phyloP scores from a whole-genome alignment of 1,140 invertebrate genomes.

The Choristoneura fumiferana region DNA sequence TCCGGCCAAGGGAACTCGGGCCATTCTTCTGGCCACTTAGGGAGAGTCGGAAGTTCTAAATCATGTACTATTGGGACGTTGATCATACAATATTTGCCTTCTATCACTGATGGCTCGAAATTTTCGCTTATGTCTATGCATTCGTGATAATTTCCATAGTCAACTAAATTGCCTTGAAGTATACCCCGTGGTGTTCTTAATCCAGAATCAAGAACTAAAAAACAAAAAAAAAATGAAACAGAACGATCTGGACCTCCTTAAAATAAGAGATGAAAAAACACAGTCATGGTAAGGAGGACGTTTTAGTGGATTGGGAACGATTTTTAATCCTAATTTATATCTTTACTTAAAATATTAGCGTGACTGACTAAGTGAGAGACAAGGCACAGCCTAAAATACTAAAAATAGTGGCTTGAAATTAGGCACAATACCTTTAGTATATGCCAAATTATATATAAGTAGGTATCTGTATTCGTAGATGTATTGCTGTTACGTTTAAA shows the following conservation, averaged over 20 bases:
- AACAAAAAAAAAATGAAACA: too few species aligned
- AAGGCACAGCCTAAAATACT: too few species aligned
- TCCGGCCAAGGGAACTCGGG: constrained; percentile 23
- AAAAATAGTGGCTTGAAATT: too few species aligned
- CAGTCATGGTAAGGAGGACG: background rate
- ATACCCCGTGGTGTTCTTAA: constrained; percentile 41
- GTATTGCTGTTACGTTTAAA: too few species aligned
- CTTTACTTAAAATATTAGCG: too few species aligned
- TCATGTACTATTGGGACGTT: constrained; percentile 31
- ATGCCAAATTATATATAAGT: too few species aligned
- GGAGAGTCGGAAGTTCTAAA: constrained; percentile 21
- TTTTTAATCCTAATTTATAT: too few species aligned
- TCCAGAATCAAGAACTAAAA: constrained; percentile 51
- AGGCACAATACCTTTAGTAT: too few species aligned
- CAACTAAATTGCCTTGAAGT: constrained; percentile 29
- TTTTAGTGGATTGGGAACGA: too few species aligned
- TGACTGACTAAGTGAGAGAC: too few species aligned
- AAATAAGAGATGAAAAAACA: too few species aligned
- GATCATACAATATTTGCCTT: constrained; percentile 54
- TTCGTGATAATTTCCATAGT: constrained; percentile 51
- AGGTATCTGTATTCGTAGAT: too few species aligned
- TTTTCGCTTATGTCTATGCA: constrained; percentile 41
- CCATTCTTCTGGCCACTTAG: background rate
- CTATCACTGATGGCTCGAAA: constrained; percentile 30
- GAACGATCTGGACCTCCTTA: background rate